Percentiles rank a stretch among this genome's conserved stretches.
These are phyloP conservation scores for Nemurella pictetii DNA, from an alignment of 2,888 invertebrate genomes.

Conservation along the genomic window DNA sequence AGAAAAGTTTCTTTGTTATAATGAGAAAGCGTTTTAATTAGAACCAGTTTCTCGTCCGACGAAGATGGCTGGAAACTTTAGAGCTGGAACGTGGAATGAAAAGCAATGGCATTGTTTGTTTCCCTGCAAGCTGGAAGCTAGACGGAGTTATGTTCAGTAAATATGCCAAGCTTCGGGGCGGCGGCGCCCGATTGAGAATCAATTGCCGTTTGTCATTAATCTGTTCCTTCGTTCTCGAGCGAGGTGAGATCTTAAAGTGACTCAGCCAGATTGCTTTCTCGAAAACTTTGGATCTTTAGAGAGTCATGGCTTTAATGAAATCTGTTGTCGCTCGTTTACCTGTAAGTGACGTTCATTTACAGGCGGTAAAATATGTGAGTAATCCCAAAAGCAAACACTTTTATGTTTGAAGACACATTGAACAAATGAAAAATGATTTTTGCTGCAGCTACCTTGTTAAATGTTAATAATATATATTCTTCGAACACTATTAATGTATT, in stretches of 20 bases:
- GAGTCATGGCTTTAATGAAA: too few species aligned
- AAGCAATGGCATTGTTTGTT: background rate
- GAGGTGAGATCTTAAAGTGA: background rate
- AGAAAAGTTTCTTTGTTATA: slow-evolving; percentile 9
- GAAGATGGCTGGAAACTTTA: background rate
- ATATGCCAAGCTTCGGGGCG: background rate
- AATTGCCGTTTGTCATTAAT: background rate
- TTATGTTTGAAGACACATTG: too few species aligned
- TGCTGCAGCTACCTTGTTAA: too few species aligned
- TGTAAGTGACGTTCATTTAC: too few species aligned
- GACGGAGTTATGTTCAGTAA: background rate
- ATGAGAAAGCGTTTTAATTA: slow-evolving; percentile 21
- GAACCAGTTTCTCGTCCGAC: background rate
- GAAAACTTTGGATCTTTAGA: background rate
- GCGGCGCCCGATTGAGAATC: background rate
- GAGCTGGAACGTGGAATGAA: background rate
- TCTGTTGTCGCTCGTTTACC: too few species aligned
- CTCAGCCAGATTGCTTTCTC: background rate
- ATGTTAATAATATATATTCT: too few species aligned
- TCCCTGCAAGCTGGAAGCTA: background rate
- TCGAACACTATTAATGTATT: too few species aligned
- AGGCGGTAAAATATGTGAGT: too few species aligned
- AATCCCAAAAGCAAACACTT: too few species aligned
- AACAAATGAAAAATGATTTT: too few species aligned
- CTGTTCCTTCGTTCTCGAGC: background rate